phyloP scores from a whole-genome alignment of 35 echinoderm and acorn worm species.

The Apostichopus japonicus region DNA sequence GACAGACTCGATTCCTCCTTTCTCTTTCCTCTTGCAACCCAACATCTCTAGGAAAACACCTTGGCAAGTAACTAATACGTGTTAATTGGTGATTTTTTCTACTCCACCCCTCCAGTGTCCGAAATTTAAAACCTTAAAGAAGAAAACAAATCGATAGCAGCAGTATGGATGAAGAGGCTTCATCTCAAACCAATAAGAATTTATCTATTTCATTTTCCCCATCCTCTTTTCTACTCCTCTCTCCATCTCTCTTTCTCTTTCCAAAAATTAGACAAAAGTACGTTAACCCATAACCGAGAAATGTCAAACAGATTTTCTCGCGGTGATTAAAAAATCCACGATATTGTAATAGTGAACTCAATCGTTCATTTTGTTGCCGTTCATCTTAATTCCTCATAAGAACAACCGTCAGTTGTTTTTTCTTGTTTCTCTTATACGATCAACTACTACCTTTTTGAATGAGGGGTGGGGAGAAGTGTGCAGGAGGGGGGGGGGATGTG shows the following conservation, averaged over 20 bases:
- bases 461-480: no score
- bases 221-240: not conserved
- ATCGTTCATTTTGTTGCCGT: not conserved
- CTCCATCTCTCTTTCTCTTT: no score
- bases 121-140: slow-evolving; percentile 34
- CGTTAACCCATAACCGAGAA: not conserved
- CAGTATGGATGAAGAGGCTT: not conserved
- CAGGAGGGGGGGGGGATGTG: no score
- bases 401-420: no score
- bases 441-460: no score
- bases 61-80: slow-evolving; percentile 50
- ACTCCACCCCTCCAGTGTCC: slow-evolving; percentile 24
- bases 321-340: not conserved
- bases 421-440: no score
- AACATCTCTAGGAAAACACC: slow-evolving; percentile 32
- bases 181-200: not conserved
- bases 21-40: not conserved
- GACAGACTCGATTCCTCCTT: not conserved
- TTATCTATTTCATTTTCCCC: not conserved
- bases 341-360: not conserved
- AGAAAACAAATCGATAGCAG: slow-evolving; percentile 43
- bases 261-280: not conserved
- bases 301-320: not conserved
- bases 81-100: slow-evolving; percentile 50
- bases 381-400: no score